phyloP scores from a whole-genome alignment of 2,113 vertebrate species.

The Atherinomorus stipes region DNA sequence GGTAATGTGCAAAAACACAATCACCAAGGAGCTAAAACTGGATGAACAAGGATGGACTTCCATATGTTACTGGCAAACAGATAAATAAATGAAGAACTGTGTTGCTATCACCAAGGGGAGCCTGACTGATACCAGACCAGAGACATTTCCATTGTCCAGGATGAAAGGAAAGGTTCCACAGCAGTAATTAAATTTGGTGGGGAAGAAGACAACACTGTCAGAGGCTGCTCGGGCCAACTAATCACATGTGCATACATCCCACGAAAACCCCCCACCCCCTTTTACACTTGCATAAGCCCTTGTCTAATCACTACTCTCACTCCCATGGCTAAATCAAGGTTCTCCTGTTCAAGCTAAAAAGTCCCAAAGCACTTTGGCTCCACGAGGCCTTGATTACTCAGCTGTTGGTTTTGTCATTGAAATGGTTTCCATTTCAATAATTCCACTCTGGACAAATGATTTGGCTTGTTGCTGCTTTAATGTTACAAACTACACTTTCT shows the following conservation, averaged over 20 bases:
- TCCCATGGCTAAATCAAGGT: conserved; percentile 48
- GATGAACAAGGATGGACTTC: conserved; percentile 37
- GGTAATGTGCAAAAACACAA: conserved; percentile 5
- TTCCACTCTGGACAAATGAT: conserved; percentile 34
- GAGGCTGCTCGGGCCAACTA: conserved; percentile 74
- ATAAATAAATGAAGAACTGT: conserved; percentile 51
- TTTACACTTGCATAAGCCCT: conserved; percentile 52
- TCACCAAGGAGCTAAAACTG: neutral
- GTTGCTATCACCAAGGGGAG: conserved; percentile 34
- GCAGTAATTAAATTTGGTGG: conserved; percentile 78
- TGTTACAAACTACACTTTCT: conserved; percentile 7
- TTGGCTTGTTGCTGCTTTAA: conserved; percentile 36
- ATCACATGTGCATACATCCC: conserved; percentile 35
- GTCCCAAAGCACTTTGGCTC: conserved; percentile 43
- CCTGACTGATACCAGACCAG: conserved; percentile 71
- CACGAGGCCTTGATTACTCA: conserved; percentile 55
- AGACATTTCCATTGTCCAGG: conserved; percentile 74
- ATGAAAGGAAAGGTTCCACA: conserved; percentile 74
- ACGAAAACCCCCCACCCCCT: conserved; percentile 24
- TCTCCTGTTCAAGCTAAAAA: conserved; percentile 52
- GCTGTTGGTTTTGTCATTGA: conserved; percentile 41
- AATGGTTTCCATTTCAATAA: conserved; percentile 54
- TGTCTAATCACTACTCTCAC: conserved; percentile 64
- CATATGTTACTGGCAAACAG: neutral
- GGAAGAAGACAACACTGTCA: conserved; percentile 65